Percentiles rank a stretch among this genome's conserved stretches.
These are phyloP conservation scores for Pardalotus punctatus DNA, from an alignment of 2,113 vertebrate genomes.

Conservation along the genomic window DNA sequence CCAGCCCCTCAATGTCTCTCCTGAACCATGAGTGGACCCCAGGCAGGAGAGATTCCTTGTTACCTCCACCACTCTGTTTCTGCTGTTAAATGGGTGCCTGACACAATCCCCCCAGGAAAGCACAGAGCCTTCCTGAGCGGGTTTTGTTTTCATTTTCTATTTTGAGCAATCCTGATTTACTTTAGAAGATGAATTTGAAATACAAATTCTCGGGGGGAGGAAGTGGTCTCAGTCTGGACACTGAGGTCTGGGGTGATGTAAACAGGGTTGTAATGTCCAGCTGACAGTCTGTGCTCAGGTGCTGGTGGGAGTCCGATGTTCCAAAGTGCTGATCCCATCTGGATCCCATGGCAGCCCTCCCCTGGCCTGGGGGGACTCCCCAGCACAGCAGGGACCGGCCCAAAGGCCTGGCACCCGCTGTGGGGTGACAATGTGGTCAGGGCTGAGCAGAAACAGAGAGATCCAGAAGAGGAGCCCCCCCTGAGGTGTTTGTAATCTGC, in stretches of 20 bases:
- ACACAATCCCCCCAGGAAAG: not conserved
- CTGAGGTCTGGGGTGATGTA: not conserved
- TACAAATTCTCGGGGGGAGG: not conserved
- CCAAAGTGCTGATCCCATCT: not conserved
- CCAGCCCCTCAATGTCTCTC: not conserved
- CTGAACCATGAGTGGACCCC: not conserved
- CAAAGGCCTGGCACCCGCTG: accelerated
- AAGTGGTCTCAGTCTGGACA: not conserved
- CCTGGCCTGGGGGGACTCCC: not conserved
- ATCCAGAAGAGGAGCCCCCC: not conserved
- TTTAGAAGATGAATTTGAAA: not conserved
- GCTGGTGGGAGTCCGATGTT: not conserved
- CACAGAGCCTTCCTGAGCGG: not conserved
- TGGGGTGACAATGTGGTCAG: accelerated
- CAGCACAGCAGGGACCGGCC: not conserved
- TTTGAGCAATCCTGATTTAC: not conserved
- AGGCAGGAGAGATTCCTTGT: not conserved
- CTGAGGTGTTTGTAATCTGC: not conserved
- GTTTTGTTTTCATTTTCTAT: not conserved
- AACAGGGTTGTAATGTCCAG: not conserved
- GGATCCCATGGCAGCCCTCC: not conserved
- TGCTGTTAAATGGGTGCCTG: not conserved
- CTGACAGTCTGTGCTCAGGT: not conserved
- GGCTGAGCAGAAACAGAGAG: not conserved
- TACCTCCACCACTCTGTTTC: not conserved